Conservation (phyloP, 2,797 vertebrate genomes). For the Syndactyla subalaris region DNA sequence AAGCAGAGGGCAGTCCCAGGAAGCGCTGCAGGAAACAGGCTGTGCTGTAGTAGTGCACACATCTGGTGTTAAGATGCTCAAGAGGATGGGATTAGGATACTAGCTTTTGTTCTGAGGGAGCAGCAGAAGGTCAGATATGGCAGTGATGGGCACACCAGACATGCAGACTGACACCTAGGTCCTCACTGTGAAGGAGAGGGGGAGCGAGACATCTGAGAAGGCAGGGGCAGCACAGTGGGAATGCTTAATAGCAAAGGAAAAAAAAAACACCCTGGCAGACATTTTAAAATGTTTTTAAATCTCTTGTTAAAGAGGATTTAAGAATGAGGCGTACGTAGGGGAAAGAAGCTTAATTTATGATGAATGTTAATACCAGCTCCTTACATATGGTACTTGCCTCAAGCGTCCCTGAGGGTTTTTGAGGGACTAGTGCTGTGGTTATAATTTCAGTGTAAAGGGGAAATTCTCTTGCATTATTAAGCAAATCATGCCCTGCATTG, state of each 20-base stretch:
- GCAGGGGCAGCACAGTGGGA: background rate
- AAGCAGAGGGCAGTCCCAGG: background rate
- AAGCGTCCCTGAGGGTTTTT: constrained; percentile 23
- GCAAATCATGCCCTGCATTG: background rate
- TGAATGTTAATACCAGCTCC: constrained; percentile 37
- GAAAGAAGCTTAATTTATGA: constrained; percentile 57
- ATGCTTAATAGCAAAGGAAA: background rate
- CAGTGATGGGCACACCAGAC: background rate
- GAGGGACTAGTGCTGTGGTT: constrained; percentile 21
- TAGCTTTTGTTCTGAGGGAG: background rate
- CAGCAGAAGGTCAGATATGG: background rate
- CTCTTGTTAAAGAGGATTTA: constrained; percentile 41
- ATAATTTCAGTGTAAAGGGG: background rate
- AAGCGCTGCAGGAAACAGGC: background rate
- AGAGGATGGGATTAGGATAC: background rate
- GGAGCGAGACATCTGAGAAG: background rate
- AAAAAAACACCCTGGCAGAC: background rate
- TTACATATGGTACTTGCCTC: background rate
- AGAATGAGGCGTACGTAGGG: background rate
- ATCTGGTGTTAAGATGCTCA: background rate
- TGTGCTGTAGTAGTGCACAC: background rate
- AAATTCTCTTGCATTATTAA: constrained; percentile 37
- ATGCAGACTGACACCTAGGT: background rate
- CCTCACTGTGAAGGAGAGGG: background rate
- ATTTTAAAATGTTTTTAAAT: constrained; percentile 17